phyloP scores from a whole-genome alignment of 2,888 invertebrate species.

The Tineola bisselliella region DNA sequence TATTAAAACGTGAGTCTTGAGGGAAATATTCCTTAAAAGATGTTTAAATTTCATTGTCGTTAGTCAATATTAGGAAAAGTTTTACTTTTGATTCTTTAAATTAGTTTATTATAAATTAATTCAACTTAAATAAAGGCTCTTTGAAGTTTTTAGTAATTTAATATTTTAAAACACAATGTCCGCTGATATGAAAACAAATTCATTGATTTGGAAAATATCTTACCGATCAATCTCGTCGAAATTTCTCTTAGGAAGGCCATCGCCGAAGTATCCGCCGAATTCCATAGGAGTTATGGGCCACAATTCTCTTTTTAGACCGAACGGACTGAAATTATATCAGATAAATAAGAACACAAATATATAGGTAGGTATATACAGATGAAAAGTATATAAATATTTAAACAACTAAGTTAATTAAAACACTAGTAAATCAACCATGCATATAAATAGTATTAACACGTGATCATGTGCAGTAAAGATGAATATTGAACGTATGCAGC shows the following conservation, averaged over 20 bases:
- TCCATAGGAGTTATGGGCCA: conserved; percentile 35
- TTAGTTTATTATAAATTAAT: background rate
- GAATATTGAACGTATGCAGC: conserved; percentile 12
- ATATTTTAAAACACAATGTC: no score
- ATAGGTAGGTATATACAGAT: no score
- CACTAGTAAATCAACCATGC: no score
- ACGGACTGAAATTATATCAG: conserved; percentile 28
- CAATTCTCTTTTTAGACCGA: conserved; percentile 48
- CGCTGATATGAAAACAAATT: no score
- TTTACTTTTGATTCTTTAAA: background rate
- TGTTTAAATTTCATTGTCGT: background rate
- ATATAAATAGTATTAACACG: no score
- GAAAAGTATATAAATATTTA: no score
- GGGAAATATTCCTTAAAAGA: background rate
- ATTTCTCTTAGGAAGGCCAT: conserved; percentile 53
- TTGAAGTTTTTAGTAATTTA: no score
- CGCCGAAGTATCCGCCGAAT: conserved; percentile 41
- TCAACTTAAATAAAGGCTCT: no score
- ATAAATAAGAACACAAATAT: no score
- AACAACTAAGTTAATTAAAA: no score
- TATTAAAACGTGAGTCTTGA: background rate
- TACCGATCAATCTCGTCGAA: conserved; percentile 71
- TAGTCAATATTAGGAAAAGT: background rate
- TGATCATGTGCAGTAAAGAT: background rate
- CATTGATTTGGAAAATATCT: conserved; percentile 15